Percentiles rank a stretch among this genome's conserved stretches.
Evolutionary conservation across 2,797 vertebrate species (phyloP).

Genomic region (Micropoecilia bifurca): DNA sequence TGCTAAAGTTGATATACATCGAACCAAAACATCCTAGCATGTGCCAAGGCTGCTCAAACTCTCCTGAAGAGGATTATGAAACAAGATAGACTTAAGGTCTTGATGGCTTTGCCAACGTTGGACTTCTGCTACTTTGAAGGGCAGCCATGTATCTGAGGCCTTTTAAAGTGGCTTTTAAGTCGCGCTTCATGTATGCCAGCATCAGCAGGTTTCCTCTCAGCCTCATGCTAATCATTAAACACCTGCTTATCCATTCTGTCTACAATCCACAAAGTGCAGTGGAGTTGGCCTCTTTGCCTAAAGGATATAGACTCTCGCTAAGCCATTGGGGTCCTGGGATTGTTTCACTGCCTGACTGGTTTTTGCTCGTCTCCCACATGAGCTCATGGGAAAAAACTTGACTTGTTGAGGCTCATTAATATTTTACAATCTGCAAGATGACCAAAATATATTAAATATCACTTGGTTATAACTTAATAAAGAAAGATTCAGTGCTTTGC

Average conservation of each 20-base stretch:
- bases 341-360: slow-evolving; percentile 26
- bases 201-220: slow-evolving; percentile 34
- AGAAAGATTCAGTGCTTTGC: background rate
- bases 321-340: slow-evolving; percentile 36
- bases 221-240: slow-evolving; percentile 58
- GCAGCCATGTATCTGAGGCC: background rate
- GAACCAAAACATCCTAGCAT: background rate
- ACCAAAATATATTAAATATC: background rate
- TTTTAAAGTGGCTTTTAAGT: slow-evolving; percentile 1
- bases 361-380: background rate
- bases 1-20: background rate
- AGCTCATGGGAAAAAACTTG: background rate
- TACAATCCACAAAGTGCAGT: slow-evolving; percentile 35
- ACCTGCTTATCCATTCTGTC: slow-evolving; percentile 31
- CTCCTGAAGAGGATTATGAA: slow-evolving; percentile 1
- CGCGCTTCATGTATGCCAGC: slow-evolving; percentile 2
- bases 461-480: background rate
- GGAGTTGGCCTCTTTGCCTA: slow-evolving; percentile 55
- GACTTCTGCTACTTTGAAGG: slow-evolving; percentile 23
- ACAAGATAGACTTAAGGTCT: background rate
- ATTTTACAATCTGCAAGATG: background rate
- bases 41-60: background rate
- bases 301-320: slow-evolving; percentile 53
- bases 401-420: background rate
- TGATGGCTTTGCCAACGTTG: background rate